Conservation (phyloP, 2,797 vertebrate genomes). For the Muscicapa striata region DNA sequence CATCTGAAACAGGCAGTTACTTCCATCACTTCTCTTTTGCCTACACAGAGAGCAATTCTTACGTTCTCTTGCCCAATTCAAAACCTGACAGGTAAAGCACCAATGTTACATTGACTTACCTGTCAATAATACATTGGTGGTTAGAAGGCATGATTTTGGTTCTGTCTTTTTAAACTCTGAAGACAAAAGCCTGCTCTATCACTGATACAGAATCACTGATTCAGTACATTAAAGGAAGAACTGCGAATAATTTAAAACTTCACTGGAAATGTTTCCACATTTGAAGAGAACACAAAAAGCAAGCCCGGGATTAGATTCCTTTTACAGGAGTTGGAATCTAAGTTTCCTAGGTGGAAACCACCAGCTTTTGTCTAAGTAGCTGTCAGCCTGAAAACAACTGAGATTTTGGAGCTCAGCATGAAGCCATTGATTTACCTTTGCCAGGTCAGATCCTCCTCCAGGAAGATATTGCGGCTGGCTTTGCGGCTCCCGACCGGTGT, state of each 20-base stretch:
- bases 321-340: not conserved
- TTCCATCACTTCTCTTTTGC: not conserved
- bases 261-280: not conserved
- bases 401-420: not conserved
- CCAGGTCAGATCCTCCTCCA: constrained; percentile 96
- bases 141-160: not conserved
- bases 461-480: constrained; percentile 95
- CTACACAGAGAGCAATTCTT: not conserved
- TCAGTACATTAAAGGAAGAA: not conserved
- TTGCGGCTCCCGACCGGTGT: constrained; percentile 94
- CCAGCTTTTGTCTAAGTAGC: not conserved
- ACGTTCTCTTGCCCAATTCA: not conserved
- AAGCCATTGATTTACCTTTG: constrained; percentile 83
- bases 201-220: not conserved
- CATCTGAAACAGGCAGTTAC: not conserved
- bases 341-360: not conserved
- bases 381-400: not conserved
- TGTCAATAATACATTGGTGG: not conserved
- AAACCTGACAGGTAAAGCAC: not conserved
- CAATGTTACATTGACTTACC: not conserved
- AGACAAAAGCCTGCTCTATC: not conserved
- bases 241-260: not conserved
- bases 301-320: not conserved
- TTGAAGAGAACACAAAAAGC: not conserved
- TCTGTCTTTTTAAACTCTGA: not conserved